Base-by-base conservation (phyloP, 2,888 invertebrate species). In the Smittia sp. region DNA sequence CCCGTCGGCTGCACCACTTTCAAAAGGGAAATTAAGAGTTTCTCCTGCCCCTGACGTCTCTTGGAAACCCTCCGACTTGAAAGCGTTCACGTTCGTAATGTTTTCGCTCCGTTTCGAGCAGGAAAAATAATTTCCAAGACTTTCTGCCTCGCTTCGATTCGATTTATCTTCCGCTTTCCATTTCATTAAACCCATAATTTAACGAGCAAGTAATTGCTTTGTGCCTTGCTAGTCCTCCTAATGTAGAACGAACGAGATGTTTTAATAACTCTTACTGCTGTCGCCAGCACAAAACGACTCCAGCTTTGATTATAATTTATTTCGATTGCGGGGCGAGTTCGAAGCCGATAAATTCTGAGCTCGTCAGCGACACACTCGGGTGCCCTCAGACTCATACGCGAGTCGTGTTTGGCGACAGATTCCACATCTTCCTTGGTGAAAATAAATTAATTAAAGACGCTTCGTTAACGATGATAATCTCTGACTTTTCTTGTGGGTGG, bases 201-300 rank as follows among this genome's bases (percentile, higher is more conserved):
- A 72, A 72, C 62, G 72, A 72, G 72, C 72, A 72, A 72, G 72
- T 72, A 72, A 72, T 72, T 72, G 72, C 72, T 72, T 22, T 62
- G 32, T 54, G 27, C 54, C 46, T 18, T 25, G 25, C 13, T 69
- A 52, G 25, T 63, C 25, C 4, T 46, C n/a, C 15, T 58, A 58
- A 58, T 22, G 25, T 4, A 63, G 25, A 63, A 13, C n/a, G 52
- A 20, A 22, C 22, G 62, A 58, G 52, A 18, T 27, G 58, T 11
- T 72, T 72, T 72, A 58, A 72, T 62, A 72, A 39, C 58, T 62
- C 72, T 62, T 62, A 13, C 27, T 69, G 72, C 38, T 72, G 72
- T 4, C 72, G 24, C 27, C 32, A 72, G 69, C 69, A 70, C n/a
- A 70, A 54, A 18, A 18, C 1, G 20, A 13, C 39, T 20, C n/a